Evolutionary conservation across 2,797 vertebrate species (phyloP), one percentile per base, ranked within the genome.

Genomic region (Anniella stebbinsi): DNA sequence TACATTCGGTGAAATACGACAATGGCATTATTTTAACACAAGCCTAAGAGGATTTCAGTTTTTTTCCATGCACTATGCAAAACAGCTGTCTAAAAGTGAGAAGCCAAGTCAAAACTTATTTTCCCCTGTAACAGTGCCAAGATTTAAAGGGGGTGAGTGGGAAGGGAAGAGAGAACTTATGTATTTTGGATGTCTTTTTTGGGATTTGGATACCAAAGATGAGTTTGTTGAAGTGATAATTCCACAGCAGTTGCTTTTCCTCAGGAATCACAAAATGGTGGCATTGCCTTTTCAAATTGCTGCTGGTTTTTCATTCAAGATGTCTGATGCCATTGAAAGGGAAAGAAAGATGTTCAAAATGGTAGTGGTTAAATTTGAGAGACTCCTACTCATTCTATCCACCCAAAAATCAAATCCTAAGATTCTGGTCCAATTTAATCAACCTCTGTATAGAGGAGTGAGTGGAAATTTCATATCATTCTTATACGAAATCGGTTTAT

Each of bases 71-170:
- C 76, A 87, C 80, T 87, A 90, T 87, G 85, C 80, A 83, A 90
- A 90, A 90, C 80, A 87, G 89, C 89, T 87, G 85, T 70, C 85
- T 90, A 67, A 76, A 90, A 87, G 60, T 87, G 89, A 90, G 85
- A 66, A 90, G 89, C 85, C 89, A 90, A 90, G 78, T 90, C 69
- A 90, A 90, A 90, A 66, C 69, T 66, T 82, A 87, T 86, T 87
- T 15, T 10, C 84, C 60, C 57, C 78, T 87, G 85, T 83, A 87
- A 87, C 33, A 25, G 72, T 82, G 80, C 78, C 80, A 87, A 69
- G n/a, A 83, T 87, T 83, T 82, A 25, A 76, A 77, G 18, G n/a
- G n/a, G 57, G 36, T 23, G 17, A 66, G 69, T n/a, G 17, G 77
- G 69, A 41, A 60, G 36, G 9, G 12, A 3, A 70, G 28, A 72